Evolutionary conservation across 2,797 vertebrate species (phyloP), one percentile per base, ranked within the genome.

Genomic region (Megaceryle alcyon): DNA sequence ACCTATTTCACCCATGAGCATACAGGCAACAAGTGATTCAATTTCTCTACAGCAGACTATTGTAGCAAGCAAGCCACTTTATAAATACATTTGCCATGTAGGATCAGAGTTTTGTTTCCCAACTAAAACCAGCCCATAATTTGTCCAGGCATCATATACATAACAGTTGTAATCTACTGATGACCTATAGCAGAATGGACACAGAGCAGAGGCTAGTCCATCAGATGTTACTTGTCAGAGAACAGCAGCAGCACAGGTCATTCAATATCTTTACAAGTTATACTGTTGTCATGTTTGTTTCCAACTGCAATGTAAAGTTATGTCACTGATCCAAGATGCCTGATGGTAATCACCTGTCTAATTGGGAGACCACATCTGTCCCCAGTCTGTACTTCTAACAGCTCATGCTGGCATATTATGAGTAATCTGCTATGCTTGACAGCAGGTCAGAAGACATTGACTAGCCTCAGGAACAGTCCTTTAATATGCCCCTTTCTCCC

Each of bases 1-100:
- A 94, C 71, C 53, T 78, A 48, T 68, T 91, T 81, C 57, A 90
- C 5, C 28, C 28, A 82, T 33, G 23, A 85, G 49, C 76, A 82
- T 8, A 54, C 3, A 88, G 22, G 59, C 61, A 91, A 79, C 21
- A 75, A 75, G 35, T 17, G 8, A 87, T 70, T 59, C n/a, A 28
- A 15, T 59, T 48, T 90, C 54, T 86, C 78, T 48, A 54, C 53
- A 61, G 84, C 20, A 65, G 39, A 80, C 26, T 65, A 21, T n/a
- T 77, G 35, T n/a, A 48, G 41, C 0, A 0, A 85, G 35, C n/a
- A 54, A 96, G 31, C 21, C 31, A 69, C 54, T 88, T 68, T 8
- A 44, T 21, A 87, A 70, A 59, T n/a, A 86, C 64, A 46, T 35
- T 68, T 78, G 61, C 56, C 29, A 20, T 1, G 8, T 54, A 63